These are phyloP conservation scores for Tonatia bakeri DNA, from an alignment of 2,113 vertebrate species.

Conservation along the genomic window DNA sequence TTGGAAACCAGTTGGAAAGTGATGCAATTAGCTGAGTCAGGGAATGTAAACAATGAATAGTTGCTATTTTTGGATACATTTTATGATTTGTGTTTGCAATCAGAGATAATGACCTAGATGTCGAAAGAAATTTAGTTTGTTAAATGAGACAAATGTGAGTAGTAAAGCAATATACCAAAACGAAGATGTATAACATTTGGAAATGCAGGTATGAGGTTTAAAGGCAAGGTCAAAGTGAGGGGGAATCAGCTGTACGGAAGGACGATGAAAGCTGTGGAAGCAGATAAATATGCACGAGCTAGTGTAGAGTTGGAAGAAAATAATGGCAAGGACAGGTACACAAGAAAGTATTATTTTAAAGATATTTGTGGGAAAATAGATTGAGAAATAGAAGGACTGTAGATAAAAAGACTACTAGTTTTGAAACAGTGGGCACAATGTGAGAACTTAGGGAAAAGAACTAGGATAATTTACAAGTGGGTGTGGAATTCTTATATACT, in stretches of 20 bases:
- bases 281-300: neutral
- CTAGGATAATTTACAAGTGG: neutral
- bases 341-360: neutral
- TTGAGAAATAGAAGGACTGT: neutral
- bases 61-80: neutral
- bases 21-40: neutral
- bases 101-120: slow-evolving; percentile 31
- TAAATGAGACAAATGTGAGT: neutral
- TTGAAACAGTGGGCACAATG: neutral
- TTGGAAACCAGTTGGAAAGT: neutral
- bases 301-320: neutral
- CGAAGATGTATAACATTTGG: neutral
- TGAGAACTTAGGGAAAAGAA: neutral
- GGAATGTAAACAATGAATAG: neutral
- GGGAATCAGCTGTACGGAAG: neutral
- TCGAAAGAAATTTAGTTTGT: neutral
- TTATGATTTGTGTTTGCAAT: slow-evolving; percentile 12
- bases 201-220: neutral
- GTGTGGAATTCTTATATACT: neutral
- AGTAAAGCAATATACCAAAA: neutral
- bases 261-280: neutral
- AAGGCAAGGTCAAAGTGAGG: neutral
- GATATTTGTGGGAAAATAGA: neutral
- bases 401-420: neutral
- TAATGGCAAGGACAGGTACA: neutral